phyloP scores from a whole-genome alignment of 2,113 vertebrate genomes.

The Salvelinus namaycush region DNA sequence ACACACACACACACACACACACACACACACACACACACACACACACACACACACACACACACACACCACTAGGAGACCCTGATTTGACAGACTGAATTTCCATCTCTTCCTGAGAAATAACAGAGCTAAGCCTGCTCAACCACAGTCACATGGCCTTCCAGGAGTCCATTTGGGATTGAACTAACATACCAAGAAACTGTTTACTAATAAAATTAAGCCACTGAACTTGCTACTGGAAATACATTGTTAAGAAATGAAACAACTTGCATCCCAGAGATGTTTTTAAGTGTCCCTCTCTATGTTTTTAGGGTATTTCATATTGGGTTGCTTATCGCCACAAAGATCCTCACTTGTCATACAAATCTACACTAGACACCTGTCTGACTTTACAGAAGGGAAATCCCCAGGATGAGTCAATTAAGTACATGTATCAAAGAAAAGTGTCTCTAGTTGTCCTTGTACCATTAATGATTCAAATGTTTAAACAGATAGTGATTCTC shows the following conservation, averaged over 20 bases:
- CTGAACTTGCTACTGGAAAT: slow-evolving; percentile 66
- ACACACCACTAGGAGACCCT: slow-evolving; percentile 66
- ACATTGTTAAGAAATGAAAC: slow-evolving; percentile 29
- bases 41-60: slow-evolving; percentile 31
- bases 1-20: slow-evolving; percentile 20
- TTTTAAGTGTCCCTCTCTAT: slow-evolving; percentile 52
- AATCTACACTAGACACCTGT: slow-evolving; percentile 16
- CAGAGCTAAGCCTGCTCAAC: slow-evolving; percentile 36
- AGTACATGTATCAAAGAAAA: slow-evolving; percentile 50
- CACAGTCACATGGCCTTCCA: slow-evolving; percentile 45
- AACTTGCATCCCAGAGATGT: slow-evolving; percentile 40
- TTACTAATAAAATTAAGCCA: slow-evolving; percentile 39
- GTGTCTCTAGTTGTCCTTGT: slow-evolving; percentile 26
- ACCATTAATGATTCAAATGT: slow-evolving; percentile 32
- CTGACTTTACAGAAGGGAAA: slow-evolving; percentile 41
- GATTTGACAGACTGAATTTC: slow-evolving; percentile 64
- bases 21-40: slow-evolving; percentile 23
- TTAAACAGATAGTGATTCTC: slow-evolving; percentile 25
- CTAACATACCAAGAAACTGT: not conserved
- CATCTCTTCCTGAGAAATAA: slow-evolving; percentile 70
- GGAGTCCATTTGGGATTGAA: slow-evolving; percentile 25
- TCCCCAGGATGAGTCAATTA: slow-evolving; percentile 12
- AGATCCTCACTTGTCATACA: slow-evolving; percentile 24
- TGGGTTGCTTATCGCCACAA: slow-evolving; percentile 58
- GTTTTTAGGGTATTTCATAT: slow-evolving; percentile 44